phyloP scores from a whole-genome alignment of 2,797 vertebrate genomes.

The Ctenopoma multispine region DNA sequence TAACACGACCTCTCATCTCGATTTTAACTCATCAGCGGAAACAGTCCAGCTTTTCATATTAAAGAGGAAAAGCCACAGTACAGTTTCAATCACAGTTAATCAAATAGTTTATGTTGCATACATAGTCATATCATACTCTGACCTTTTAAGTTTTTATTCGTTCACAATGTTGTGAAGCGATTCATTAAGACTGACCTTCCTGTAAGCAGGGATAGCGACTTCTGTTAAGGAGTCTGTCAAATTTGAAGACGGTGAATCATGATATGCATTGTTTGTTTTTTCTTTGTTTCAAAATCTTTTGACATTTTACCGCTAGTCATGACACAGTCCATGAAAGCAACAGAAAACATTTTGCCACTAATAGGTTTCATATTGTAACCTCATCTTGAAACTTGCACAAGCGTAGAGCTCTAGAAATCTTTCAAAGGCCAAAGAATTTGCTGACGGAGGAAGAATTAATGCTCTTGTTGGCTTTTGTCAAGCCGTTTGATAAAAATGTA shows the following conservation, averaged over 20 bases:
- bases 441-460: background rate
- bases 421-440: conserved; percentile 18
- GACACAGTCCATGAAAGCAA: background rate
- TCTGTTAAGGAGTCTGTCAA: background rate
- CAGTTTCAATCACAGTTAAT: no score
- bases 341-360: background rate
- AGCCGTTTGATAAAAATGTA: no score
- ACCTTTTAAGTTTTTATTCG: no score
- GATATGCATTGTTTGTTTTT: background rate
- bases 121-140: no score
- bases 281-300: background rate
- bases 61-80: background rate
- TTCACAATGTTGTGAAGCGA: no score
- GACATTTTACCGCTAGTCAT: background rate
- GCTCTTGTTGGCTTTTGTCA: no score
- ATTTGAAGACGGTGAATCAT: conserved; percentile 6
- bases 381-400: background rate
- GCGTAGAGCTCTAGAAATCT: background rate
- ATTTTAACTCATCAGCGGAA: background rate
- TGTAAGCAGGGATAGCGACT: no score
- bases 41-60: no score
- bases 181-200: no score
- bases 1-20: background rate
- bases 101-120: no score
- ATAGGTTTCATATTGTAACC: background rate